Evolutionary conservation across 2,797 vertebrate genomes (phyloP), one percentile per base, ranked within the genome.

Genomic region (Falco rusticolus): DNA sequence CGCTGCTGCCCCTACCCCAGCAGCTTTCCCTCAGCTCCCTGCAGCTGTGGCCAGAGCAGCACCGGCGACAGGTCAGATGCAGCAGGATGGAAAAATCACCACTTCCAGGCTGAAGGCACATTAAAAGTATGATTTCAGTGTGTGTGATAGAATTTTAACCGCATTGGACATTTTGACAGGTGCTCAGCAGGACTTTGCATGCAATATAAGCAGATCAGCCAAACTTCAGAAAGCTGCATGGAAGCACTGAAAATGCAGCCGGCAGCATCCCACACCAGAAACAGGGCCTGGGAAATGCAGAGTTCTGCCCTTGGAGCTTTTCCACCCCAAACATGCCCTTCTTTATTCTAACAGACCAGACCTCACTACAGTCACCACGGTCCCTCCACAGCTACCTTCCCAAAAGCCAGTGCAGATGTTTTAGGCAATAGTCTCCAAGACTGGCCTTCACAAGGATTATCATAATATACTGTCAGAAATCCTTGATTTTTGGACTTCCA

Each of bases 391-490:
- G 53, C 8, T 11, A 24, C 43, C 43, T 14, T 50, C 28, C 71
- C 78, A 10, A 68, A 48, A 21, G 1, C 29, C 60, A 20, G 7
- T 10, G 0, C 39, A 7, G 66, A 4, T 3, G 0, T 7, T 25
- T 18, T 8, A 2, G 14, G 72, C 25, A 31, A 56, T 7, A 29
- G 22, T 5, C 8, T 28, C 65, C 76, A 37, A 48, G 37, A 24
- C 43, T 2, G 29, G 7, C 25, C 53, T n/a, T 66, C 17, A 3
- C 0, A 0, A 24, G 75, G 24, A 17, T 28, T 3, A 11, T 5
- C 51, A 16, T 17, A 2, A 9, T 2, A 6, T 0, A 2, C 29
- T 22, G 31, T 13, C 64, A 7, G 56, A 19, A 45, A 17, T 9
- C 54, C 65, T 33, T 1, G 15, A 18, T 28, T 28, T 20, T 16